Evolutionary conservation across 2,888 invertebrate species (phyloP).

Genomic region (Stenichneumon culpator): DNA sequence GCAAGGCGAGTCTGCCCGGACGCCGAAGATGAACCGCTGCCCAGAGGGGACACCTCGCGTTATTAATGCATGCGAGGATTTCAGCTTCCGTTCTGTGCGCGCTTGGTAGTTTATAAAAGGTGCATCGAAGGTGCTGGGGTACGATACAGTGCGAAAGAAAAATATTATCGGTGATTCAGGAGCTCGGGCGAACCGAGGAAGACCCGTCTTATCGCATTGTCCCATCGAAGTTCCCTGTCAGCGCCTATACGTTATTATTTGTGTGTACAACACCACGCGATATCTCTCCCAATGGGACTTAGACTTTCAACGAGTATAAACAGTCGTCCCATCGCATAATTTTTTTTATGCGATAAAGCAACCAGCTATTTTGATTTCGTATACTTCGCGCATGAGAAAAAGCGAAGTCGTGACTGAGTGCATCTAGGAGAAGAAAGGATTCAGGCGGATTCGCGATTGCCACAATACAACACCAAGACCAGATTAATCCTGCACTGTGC

Average conservation of each 20-base stretch:
- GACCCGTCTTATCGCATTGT: slow-evolving; percentile 53
- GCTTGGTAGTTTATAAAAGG: slow-evolving; percentile 43
- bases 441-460: neutral
- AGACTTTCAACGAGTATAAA: neutral
- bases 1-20: slow-evolving; percentile 36
- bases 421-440: neutral
- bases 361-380: neutral
- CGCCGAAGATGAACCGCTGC: slow-evolving; percentile 84
- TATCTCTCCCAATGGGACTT: neutral
- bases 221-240: slow-evolving; percentile 54
- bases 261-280: neutral
- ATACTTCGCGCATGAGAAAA: neutral
- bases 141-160: slow-evolving; percentile 23
- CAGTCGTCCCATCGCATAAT: neutral
- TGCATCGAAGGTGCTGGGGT: slow-evolving; percentile 45
- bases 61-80: slow-evolving; percentile 84
- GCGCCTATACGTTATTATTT: slow-evolving; percentile 43
- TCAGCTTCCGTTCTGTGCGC: slow-evolving; percentile 80
- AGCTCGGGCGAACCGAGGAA: slow-evolving; percentile 18
- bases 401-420: neutral
- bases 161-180: slow-evolving; percentile 15
- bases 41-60: slow-evolving; percentile 84
- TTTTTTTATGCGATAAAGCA: neutral
- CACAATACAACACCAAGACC: neutral
- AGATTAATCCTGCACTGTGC: slow-evolving; percentile 7